Percentiles rank a stretch among this genome's conserved stretches.
Evolutionary conservation across 2,888 invertebrate species (phyloP).

Genomic region (Drosophila antonietae): DNA sequence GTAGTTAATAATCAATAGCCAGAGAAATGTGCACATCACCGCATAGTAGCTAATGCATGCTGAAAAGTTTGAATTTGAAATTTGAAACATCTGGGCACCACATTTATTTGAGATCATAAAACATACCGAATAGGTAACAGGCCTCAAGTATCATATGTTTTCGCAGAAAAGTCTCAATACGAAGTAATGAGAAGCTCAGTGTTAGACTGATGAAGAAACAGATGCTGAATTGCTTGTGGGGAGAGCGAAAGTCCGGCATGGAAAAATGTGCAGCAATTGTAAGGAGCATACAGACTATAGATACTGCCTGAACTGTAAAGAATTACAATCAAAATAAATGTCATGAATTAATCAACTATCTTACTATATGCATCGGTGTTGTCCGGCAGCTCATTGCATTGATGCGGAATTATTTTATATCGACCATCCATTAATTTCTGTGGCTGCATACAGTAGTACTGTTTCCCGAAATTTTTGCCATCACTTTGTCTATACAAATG

Average conservation of each 20-base stretch:
- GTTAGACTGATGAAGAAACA: constrained; percentile 3
- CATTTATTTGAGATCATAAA: too few species aligned
- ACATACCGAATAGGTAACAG: neutral
- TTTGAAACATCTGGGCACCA: neutral
- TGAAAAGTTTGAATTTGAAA: neutral
- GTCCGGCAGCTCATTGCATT: neutral
- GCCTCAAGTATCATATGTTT: neutral
- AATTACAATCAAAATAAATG: too few species aligned
- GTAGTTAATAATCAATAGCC: neutral
- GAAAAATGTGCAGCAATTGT: neutral
- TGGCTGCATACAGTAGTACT: neutral
- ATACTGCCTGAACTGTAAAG: neutral
- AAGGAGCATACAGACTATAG: neutral
- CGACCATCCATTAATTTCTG: neutral
- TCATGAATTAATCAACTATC: neutral
- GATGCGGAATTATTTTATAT: constrained; percentile 1
- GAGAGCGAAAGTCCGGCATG: neutral
- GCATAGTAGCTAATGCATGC: constrained; percentile 1
- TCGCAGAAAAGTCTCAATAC: neutral
- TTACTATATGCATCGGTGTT: neutral
- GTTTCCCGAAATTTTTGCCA: neutral
- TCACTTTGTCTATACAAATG: neutral
- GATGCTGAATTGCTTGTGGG: neutral
- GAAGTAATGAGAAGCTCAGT: neutral
- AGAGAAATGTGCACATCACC: constrained; percentile 2